These are phyloP conservation scores for Drosophila funebris DNA, from an alignment of 1,140 invertebrate genomes.

Conservation along the genomic window DNA sequence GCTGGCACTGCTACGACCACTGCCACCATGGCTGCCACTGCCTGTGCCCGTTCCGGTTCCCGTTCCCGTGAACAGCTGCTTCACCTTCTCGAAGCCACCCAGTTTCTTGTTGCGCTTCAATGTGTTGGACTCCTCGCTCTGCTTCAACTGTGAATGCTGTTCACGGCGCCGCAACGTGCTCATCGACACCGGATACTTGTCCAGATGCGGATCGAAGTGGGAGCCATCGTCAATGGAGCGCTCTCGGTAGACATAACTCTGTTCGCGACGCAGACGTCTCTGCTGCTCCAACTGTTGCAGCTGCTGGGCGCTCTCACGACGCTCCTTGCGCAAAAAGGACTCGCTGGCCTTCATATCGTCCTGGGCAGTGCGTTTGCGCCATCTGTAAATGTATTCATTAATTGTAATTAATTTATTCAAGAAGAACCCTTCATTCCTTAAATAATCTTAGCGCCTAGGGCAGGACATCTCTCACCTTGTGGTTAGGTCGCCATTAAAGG, in stretches of 20 bases:
- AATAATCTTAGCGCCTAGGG: too few relatives aligned
- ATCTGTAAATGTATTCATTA: constrained; percentile 35
- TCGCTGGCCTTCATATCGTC: constrained; percentile 79
- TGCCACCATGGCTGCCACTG: constrained; percentile 52
- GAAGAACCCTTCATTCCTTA: too few relatives aligned
- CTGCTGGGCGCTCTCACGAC: constrained; percentile 84
- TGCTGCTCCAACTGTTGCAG: constrained; percentile 53
- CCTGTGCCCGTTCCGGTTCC: constrained; percentile 2
- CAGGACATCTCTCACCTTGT: constrained; percentile 71
- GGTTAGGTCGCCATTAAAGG: constrained; percentile 85
- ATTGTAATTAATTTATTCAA: too few relatives aligned
- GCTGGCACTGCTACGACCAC: constrained; percentile 64
- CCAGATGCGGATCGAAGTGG: constrained; percentile 86
- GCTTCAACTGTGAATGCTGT: constrained; percentile 46
- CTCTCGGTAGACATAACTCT: constrained; percentile 86
- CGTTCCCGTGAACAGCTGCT: constrained; percentile 76
- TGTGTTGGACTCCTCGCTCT: constrained; percentile 50
- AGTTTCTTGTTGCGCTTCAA: constrained; percentile 84
- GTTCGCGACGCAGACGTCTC: constrained; percentile 72
- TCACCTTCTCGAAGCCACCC: constrained; percentile 88
- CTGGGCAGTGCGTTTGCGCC: constrained; percentile 71
- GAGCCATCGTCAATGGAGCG: constrained; percentile 87
- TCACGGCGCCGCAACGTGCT: constrained; percentile 62
- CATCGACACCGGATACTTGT: constrained; percentile 84
- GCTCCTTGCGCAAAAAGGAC: constrained; percentile 84